Evolutionary conservation across 2,113 vertebrate species (phyloP).

Genomic region (Cyprinus carpio): DNA sequence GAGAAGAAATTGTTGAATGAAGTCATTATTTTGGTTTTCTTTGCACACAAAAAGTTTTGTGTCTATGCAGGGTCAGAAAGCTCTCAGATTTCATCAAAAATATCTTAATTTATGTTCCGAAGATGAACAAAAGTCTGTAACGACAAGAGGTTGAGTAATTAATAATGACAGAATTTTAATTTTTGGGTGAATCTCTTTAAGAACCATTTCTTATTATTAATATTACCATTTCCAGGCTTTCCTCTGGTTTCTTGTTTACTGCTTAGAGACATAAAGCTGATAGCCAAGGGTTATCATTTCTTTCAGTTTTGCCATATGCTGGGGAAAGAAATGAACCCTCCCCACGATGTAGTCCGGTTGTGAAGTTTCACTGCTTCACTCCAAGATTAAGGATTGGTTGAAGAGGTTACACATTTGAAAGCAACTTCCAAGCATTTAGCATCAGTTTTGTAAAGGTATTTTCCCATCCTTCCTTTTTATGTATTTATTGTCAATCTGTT

Average conservation of each 20-base stretch:
- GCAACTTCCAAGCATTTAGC: constrained; percentile 65
- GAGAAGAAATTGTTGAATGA: no score
- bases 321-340: background rate
- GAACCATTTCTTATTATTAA: background rate
- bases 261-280: background rate
- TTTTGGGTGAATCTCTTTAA: background rate
- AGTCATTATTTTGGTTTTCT: no score
- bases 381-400: constrained; percentile 58
- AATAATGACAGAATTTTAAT: no score
- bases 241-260: background rate
- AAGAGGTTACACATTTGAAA: constrained; percentile 60
- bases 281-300: background rate
- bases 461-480: constrained; percentile 62
- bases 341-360: background rate
- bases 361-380: constrained; percentile 11
- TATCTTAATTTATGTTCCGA: no score
- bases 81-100: no score
- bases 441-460: constrained; percentile 64
- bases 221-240: background rate
- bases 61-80: no score
- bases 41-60: no score
- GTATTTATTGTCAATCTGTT: constrained; percentile 63
- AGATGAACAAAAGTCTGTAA: no score
- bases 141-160: no score
- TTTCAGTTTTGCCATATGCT: constrained; percentile 8